Base-by-base conservation (phyloP, 1,140 invertebrate genomes). In the Sarcophaga peregrina region DNA sequence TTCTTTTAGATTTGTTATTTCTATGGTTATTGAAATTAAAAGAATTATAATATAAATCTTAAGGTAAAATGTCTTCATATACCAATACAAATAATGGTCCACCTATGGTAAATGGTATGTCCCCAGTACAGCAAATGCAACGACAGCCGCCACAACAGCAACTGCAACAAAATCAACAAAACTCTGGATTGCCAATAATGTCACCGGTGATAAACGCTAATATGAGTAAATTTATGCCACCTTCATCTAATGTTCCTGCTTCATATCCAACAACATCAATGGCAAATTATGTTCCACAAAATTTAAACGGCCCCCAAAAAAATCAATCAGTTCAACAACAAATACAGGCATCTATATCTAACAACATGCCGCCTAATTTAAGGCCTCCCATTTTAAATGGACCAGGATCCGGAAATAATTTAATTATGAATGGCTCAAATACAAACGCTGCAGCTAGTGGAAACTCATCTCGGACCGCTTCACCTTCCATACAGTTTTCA, bases 401-500 rank as follows among this genome's bases (percentile, higher is more conserved):
- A 20, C 86, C 86, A 8, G 17, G 46, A 10, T 46, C 82, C 3
- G 85, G 82, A 47, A 87, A 86, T 82, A 78, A 50, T 78, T 46
- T 68, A 45, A 46, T 81, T 11, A 45, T 80, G 11, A 84, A 82
- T 76, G 82, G 82, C 45, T 82, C 82, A 47, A 86, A 85, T 74
- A 86, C 83, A 82, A 87, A 86, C 83, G 86, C 86, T 5, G 80
- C 83, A 46, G 45, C 83, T 4, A 90, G 88, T 80, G 84, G 84
- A 46, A 87, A 87, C 17, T 90, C 88, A 17, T 90, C 88, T 15
- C 86, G 88, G 37, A 90, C 88, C 20, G 86, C 87, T 8, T 89
- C 88, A 17, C 87, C 88, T 8, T 84, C 87, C 8, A 48, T 86
- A n/a, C 47, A 82, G 62, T 82, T 68, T 37, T 37, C 25, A 81